These are phyloP conservation scores for Pammene fasciana DNA, from an alignment of 2,888 invertebrate species.

Conservation along the genomic window DNA sequence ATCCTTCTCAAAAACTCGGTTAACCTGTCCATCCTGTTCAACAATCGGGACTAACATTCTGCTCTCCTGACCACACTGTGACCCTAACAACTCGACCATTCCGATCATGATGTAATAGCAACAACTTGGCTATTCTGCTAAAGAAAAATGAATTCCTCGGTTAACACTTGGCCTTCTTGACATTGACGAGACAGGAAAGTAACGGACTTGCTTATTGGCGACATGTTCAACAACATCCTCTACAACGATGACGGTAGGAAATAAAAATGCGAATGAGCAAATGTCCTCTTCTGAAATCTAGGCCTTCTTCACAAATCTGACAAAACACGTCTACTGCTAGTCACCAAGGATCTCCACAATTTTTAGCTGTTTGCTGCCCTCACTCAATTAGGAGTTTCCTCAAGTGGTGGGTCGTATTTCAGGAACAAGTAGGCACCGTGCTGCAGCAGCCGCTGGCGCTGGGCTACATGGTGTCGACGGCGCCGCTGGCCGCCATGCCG, in stretches of 20 bases:
- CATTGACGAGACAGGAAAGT: constrained; percentile 87
- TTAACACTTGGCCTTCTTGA: too few relatives aligned
- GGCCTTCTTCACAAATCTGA: too few relatives aligned
- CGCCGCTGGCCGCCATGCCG: constrained; percentile 95
- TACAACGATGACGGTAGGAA: constrained; percentile 54
- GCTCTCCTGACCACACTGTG: not conserved
- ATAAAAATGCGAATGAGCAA: constrained; percentile 54
- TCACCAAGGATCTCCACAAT: too few relatives aligned
- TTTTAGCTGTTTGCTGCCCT: too few relatives aligned
- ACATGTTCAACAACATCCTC: constrained; percentile 86
- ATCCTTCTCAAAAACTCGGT: constrained; percentile 80
- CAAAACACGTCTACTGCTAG: too few relatives aligned
- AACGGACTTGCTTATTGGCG: constrained; percentile 86
- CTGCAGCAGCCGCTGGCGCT: constrained; percentile 99
- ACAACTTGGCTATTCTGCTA: too few relatives aligned
- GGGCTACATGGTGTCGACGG: constrained; percentile 98
- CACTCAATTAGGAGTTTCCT: too few relatives aligned
- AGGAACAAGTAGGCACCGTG: constrained; percentile 92
- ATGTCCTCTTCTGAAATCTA: too few relatives aligned
- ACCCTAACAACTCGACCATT: not conserved
- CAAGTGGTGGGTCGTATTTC: constrained; percentile 18
- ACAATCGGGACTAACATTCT: not conserved
- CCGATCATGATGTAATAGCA: too few relatives aligned
- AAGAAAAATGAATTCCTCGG: too few relatives aligned
- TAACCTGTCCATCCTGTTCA: constrained; percentile 69